Base-by-base conservation (phyloP, 2,113 vertebrate species). In the Cavia aperea region DNA sequence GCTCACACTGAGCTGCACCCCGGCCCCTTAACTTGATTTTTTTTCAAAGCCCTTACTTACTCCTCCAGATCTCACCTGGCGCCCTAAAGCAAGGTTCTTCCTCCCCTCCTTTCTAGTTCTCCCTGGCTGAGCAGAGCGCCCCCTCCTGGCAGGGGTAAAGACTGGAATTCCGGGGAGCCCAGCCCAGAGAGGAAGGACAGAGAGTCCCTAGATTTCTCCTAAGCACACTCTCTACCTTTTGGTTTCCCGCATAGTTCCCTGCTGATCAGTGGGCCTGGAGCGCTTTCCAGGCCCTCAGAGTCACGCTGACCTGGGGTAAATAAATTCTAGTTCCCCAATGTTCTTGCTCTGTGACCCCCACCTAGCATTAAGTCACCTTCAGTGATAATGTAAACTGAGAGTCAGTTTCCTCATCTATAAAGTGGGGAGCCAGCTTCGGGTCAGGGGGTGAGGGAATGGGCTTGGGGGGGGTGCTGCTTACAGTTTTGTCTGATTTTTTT, bases 401-500 rank as follows among this genome's bases (percentile, higher is more conserved):
- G 75, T 93, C 10, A 21, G 24, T 75, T 91, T 92, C 79, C 86
- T 81, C 33, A 0, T 63, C 84, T 49, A 72, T 65, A 33, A 94
- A 81, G 85, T 31, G 68, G 0, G 21, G 81, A 82, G 31, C 31
- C 54, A 15, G 33, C 56, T 83, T 39, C 5, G 7, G 60, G 84
- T 13, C 56, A 56, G 36, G 77, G 77, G 46, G 7, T 43, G 29
- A 63, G 11, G 10, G 31, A 14, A 46, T n/a, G 29, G 54, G 51
- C 56, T 82, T 26, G 70, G 91, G 93, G 91, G 93, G 60, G n/a
- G 24, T 31, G 63, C 62, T 81, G 13, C 23, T 56, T 23, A 19
- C n/a, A 36, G n/a, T 66, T 91, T 94, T 68, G 24, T 84, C 86
- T 93, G 56, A 54, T 86, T 86, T 90, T 51, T 18, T 94, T 83